Evolutionary conservation across 2,797 vertebrate species (phyloP).

Genomic region (Masticophis lateralis): DNA sequence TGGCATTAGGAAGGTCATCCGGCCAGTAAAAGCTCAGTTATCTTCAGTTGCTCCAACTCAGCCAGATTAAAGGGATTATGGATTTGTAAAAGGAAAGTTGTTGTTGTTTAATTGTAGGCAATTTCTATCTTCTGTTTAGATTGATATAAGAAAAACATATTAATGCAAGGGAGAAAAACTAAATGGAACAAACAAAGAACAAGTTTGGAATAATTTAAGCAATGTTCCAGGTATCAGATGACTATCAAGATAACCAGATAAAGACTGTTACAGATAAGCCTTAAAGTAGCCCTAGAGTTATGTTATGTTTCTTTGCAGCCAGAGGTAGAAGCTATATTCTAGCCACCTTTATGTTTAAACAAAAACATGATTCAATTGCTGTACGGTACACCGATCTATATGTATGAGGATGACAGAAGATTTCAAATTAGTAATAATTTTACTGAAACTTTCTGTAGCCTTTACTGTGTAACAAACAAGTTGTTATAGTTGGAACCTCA

Average conservation of each 20-base stretch:
- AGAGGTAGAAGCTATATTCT: neutral
- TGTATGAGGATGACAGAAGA: neutral
- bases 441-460: neutral
- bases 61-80: too few relatives aligned
- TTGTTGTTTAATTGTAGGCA: neutral
- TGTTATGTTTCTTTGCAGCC: neutral
- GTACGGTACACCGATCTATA: neutral
- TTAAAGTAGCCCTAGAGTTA: neutral
- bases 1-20: too few relatives aligned
- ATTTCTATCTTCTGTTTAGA: neutral
- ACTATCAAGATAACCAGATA: neutral
- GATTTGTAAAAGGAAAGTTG: neutral
- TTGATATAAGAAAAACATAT: neutral
- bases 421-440: neutral
- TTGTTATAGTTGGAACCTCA: neutral
- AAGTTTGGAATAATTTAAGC: neutral
- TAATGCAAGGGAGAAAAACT: neutral
- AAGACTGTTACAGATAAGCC: neutral
- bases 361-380: neutral
- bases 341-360: neutral
- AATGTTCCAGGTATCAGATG: neutral
- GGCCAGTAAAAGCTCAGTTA: too few relatives aligned
- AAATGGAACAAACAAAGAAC: neutral
- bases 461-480: neutral
- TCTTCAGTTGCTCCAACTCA: too few relatives aligned